phyloP scores from a whole-genome alignment of 2,797 vertebrate genomes.

The Chelon auratus region DNA sequence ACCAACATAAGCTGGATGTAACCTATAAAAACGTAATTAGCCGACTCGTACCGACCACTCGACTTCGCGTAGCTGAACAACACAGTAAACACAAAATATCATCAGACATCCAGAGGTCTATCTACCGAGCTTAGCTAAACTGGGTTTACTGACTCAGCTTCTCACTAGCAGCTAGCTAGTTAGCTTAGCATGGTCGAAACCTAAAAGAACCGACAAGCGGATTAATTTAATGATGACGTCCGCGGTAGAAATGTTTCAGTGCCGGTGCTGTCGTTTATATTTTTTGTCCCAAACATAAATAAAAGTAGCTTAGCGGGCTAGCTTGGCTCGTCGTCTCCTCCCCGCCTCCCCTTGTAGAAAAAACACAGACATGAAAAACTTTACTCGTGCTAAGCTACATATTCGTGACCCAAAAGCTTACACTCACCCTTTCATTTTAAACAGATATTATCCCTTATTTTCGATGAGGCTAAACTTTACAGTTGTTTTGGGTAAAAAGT shows the following conservation, averaged over 20 bases:
- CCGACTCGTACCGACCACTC: too few species aligned
- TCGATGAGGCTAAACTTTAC: constrained; percentile 63
- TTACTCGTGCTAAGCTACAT: constrained; percentile 76
- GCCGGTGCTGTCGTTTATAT: constrained; percentile 17
- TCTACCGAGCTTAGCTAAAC: constrained; percentile 62
- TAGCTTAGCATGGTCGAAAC: constrained; percentile 39
- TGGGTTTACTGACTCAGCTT: constrained; percentile 74
- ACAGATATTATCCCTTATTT: constrained; percentile 76
- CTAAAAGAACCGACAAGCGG: constrained; percentile 20
- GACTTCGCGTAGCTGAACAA: neutral
- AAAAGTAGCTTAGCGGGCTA: constrained; percentile 72
- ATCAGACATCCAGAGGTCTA: constrained; percentile 11
- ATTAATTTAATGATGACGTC: constrained; percentile 18
- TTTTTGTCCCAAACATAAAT: constrained; percentile 23
- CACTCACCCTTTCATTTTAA: constrained; percentile 91
- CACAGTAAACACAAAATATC: neutral
- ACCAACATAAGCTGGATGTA: neutral
- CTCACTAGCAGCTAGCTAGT: constrained; percentile 51
- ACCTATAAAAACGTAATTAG: neutral
- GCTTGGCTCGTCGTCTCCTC: constrained; percentile 75
- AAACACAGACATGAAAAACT: constrained; percentile 82
- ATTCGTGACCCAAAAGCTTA: constrained; percentile 63
- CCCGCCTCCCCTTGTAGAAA: constrained; percentile 77
- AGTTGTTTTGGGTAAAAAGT: constrained; percentile 66
- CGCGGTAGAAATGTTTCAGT: neutral